Evolutionary conservation across 2,888 invertebrate genomes (phyloP).

Genomic region (Terebella lapidaria): DNA sequence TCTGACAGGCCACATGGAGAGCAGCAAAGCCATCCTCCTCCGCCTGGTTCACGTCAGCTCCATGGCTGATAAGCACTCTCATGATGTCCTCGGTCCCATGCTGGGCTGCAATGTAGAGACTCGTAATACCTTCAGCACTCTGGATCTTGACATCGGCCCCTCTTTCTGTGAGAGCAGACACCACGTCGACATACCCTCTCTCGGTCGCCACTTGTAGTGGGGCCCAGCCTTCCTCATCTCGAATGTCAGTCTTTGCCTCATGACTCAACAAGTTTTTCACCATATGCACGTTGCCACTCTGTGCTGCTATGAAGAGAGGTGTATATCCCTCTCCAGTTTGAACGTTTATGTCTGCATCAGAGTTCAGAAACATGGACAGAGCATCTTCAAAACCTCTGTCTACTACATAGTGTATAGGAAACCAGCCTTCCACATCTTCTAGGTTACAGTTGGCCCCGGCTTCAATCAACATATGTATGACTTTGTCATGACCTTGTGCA

Average conservation of each 20-base stretch:
- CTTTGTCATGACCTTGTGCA: constrained; percentile 16
- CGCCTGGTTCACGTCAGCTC: constrained; percentile 16
- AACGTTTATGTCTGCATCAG: constrained; percentile 15
- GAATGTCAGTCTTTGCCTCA: constrained; percentile 15
- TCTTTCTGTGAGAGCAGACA: constrained; percentile 5
- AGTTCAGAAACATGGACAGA: constrained; percentile 14
- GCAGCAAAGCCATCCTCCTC: constrained; percentile 28
- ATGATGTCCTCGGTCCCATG: constrained; percentile 23
- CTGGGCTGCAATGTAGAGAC: constrained; percentile 28
- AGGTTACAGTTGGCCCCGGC: constrained; percentile 12
- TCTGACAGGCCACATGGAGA: constrained; percentile 28
- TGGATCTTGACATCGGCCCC: constrained; percentile 18
- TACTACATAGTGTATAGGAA: constrained; percentile 16
- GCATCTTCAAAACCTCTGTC: constrained; percentile 11
- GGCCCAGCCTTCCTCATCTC: constrained; percentile 26
- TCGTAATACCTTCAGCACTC: constrained; percentile 24
- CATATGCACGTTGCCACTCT: constrained; percentile 16
- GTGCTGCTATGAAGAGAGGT: constrained; percentile 25
- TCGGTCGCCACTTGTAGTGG: constrained; percentile 27
- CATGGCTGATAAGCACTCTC: constrained; percentile 19
- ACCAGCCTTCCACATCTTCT: constrained; percentile 23
- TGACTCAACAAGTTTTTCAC: constrained; percentile 8
- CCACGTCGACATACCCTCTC: constrained; percentile 18
- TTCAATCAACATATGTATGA: constrained; percentile 14
- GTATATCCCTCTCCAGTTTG: constrained; percentile 18